These are phyloP conservation scores for Tenthredo notha DNA, from an alignment of 2,888 invertebrate genomes.

Conservation along the genomic window DNA sequence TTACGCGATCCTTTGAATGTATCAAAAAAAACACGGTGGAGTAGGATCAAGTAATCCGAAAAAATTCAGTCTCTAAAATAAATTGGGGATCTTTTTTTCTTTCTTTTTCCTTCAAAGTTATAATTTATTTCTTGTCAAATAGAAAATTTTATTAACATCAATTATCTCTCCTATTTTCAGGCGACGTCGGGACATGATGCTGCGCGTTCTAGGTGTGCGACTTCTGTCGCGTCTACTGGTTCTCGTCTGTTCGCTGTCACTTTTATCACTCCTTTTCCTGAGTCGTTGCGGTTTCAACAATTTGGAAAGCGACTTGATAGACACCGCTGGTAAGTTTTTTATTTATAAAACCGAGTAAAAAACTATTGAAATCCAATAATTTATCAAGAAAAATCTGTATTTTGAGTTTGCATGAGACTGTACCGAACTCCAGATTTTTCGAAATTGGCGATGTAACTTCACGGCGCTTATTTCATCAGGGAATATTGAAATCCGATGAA, in stretches of 20 bases:
- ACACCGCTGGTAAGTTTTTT: conserved; percentile 69
- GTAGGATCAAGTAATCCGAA: background rate
- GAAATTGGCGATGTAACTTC: no score
- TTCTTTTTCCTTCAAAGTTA: background rate
- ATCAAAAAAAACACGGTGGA: background rate
- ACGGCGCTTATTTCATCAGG: background rate
- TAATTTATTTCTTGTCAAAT: background rate
- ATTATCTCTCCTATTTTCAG: conserved; percentile 65
- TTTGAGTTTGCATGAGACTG: background rate
- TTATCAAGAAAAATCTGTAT: background rate
- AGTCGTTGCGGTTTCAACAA: conserved; percentile 80
- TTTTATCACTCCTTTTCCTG: conserved; percentile 80
- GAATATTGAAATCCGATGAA: background rate
- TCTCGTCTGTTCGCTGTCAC: conserved; percentile 80
- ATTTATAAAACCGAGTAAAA: background rate
- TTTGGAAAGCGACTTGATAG: conserved; percentile 73
- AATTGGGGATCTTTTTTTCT: background rate
- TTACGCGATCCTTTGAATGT: background rate
- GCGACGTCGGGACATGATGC: conserved; percentile 77
- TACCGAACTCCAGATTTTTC: no score
- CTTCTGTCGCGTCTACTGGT: conserved; percentile 81
- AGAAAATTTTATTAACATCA: background rate
- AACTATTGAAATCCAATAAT: background rate
- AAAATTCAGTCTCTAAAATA: no score
- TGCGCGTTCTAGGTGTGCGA: conserved; percentile 80